Conservation (phyloP, 2,113 vertebrate species). For the Tichodroma muraria region DNA sequence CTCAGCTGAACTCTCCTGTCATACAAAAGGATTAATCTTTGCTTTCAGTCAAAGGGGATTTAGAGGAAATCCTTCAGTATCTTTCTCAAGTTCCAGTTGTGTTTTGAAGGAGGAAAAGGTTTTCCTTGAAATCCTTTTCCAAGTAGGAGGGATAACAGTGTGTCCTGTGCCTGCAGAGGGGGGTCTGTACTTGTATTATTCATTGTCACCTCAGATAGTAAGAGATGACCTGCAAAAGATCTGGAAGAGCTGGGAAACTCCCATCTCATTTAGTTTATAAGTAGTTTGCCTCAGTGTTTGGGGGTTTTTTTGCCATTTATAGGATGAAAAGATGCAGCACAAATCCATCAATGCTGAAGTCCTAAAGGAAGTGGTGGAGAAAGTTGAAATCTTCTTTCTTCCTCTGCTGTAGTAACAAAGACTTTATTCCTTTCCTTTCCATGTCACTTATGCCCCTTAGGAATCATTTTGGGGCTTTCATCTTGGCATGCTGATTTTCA, state of each 20-base stretch:
- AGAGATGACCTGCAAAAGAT: not conserved
- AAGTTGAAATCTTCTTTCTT: not conserved
- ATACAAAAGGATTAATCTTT: not conserved
- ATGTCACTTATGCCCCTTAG: not conserved
- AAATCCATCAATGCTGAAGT: not conserved
- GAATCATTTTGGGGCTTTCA: not conserved
- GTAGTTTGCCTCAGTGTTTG: not conserved
- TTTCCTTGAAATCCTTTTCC: not conserved
- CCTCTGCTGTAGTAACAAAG: not conserved
- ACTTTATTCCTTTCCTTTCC: not conserved
- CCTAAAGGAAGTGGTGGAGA: not conserved
- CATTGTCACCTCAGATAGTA: not conserved
- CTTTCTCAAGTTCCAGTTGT: not conserved
- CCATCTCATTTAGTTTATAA: not conserved
- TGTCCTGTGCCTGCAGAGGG: not conserved
- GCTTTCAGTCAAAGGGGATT: not conserved
- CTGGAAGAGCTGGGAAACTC: not conserved
- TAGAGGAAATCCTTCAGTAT: not conserved
- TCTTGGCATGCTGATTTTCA: not conserved
- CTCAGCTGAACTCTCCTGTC: not conserved
- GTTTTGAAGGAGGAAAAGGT: not conserved
- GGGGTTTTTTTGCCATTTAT: not conserved
- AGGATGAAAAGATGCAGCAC: not conserved
- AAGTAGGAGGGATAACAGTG: not conserved
- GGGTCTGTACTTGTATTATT: fast-evolving